Evolutionary conservation across 2,113 vertebrate species (phyloP), one percentile per base, ranked within the genome.

Genomic region (Osmerus eperlanus): DNA sequence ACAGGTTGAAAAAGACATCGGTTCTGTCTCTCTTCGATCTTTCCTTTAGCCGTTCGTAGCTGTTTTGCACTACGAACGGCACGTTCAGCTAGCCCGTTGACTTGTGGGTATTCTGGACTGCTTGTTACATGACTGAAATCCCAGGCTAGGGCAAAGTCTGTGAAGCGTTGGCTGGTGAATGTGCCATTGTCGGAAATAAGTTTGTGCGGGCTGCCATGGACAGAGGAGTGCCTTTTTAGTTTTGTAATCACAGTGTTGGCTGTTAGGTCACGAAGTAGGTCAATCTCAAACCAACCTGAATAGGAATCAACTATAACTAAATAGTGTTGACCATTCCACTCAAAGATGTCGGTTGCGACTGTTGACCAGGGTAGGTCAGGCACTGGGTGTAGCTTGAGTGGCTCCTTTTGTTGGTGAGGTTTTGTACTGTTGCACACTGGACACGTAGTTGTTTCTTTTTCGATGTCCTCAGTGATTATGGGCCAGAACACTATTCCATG

Each of bases 401-500:
- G 68, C 41, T 74, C 71, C 13, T 51, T 78, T 11, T 58, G 60
- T 25, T 73, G 76, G 32, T 73, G 71, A 4, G 32, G 25, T 41
- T 65, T 78, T 9, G n/a, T 21, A 29, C 65, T 41, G 19, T 75
- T 62, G 28, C 56, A 71, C 1, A 65, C 16, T 13, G 3, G 12
- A 51, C 71, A 72, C 14, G 21, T 21, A 36, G 28, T 21, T 21
- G 21, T 21, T 21, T 21, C 21, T 21, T 21, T 21, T 21, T 21
- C 21, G 21, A 21, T 21, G 41, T 74, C 55, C 16, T 62, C 60
- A 13, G 3, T 41, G n/a, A 68, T 60, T 9, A 55, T 47, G 0
- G 65, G 65, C 54, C 65, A 74, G 36, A 74, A 68, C 21, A 68
- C 65, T 21, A 68, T 61, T 13, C 15, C 56, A 54, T 19, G 6